These are phyloP conservation scores for Pungitius pungitius DNA, from an alignment of 2,113 vertebrate genomes.

Conservation along the genomic window DNA sequence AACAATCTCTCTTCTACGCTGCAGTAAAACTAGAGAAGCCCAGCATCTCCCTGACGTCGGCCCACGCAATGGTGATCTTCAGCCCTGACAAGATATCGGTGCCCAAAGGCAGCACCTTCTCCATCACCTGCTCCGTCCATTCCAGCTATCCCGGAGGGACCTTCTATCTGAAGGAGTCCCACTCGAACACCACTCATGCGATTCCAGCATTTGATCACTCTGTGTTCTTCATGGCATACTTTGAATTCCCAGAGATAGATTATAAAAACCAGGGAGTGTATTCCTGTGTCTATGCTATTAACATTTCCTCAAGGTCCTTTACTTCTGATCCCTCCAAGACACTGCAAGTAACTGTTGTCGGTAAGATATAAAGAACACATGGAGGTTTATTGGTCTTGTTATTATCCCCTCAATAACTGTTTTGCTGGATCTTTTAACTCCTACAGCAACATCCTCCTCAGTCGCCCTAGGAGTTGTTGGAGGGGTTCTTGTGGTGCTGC, in stretches of 20 bases:
- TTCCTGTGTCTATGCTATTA: constrained; percentile 53
- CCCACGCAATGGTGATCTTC: constrained; percentile 63
- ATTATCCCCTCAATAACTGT: background rate
- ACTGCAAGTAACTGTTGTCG: constrained; percentile 51
- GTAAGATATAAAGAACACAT: constrained; percentile 39
- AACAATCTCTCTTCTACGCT: background rate
- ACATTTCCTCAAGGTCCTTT: constrained; percentile 60
- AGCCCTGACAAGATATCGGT: constrained; percentile 60
- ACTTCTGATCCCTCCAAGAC: constrained; percentile 57
- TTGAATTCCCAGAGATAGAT: constrained; percentile 60
- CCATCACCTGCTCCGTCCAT: constrained; percentile 61
- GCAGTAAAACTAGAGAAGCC: constrained; percentile 70
- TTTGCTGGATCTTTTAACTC: background rate
- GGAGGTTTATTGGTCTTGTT: background rate
- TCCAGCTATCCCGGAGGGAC: constrained; percentile 53
- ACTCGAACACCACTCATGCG: constrained; percentile 1
- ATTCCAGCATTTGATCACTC: constrained; percentile 41
- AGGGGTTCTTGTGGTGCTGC: constrained; percentile 44
- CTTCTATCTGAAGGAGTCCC: constrained; percentile 57
- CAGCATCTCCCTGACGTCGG: constrained; percentile 60
- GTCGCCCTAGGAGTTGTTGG: constrained; percentile 33
- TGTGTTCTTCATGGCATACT: constrained; percentile 58
- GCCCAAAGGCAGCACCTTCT: constrained; percentile 56
- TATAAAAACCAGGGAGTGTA: constrained; percentile 58
- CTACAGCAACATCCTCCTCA: constrained; percentile 44